Percentiles rank a stretch among this genome's conserved stretches.
phyloP scores from a whole-genome alignment of 2,797 vertebrate genomes.

The Poecile montanus region DNA sequence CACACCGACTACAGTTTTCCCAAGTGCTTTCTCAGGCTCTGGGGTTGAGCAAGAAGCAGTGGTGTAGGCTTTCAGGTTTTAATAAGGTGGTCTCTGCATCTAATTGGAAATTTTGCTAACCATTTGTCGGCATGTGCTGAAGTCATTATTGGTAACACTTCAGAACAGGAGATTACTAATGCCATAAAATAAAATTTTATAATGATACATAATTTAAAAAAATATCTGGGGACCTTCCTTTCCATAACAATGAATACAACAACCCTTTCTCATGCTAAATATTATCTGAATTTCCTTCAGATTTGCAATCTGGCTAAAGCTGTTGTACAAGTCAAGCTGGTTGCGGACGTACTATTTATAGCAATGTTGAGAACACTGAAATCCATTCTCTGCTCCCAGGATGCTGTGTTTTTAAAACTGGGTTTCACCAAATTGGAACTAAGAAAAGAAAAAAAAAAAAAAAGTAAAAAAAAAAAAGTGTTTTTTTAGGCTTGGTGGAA shows the following conservation, averaged over 20 bases:
- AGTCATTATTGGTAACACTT: not conserved
- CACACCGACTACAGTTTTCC: not conserved
- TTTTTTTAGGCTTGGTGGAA: not conserved
- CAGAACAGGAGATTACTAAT: not conserved
- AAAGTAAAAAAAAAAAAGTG: accelerated
- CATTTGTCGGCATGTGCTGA: not conserved
- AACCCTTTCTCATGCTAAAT: not conserved
- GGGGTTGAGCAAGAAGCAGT: not conserved
- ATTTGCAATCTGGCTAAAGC: not conserved
- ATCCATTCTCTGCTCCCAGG: not conserved
- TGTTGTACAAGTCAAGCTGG: not conserved
- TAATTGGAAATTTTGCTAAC: not conserved
- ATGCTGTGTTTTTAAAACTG: not conserved
- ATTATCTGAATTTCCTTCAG: not conserved
- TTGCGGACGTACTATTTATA: not conserved
- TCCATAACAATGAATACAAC: not conserved
- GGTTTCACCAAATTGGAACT: not conserved
- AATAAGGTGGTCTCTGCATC: not conserved
- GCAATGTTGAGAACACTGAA: not conserved
- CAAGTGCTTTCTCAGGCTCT: not conserved
- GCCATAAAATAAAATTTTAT: not conserved
- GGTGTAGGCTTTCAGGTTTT: not conserved
- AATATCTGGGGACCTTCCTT: not conserved
- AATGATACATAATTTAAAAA: not conserved
- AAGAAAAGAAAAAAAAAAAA: not conserved